These are phyloP conservation scores for Torymus tubicola DNA, from an alignment of 2,888 invertebrate species.

Conservation along the genomic window DNA sequence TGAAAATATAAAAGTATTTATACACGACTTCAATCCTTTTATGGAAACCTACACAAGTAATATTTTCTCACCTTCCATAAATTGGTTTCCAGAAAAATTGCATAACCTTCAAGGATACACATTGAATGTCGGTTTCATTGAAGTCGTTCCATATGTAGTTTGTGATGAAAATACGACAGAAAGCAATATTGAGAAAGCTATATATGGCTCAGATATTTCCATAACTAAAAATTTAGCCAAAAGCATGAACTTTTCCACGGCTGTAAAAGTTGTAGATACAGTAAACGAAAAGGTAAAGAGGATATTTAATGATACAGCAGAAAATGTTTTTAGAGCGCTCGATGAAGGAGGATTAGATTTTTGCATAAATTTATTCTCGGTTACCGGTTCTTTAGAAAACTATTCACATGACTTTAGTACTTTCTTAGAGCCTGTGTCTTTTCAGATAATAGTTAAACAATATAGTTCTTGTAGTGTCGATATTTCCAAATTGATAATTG, in stretches of 20 bases:
- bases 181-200: background rate
- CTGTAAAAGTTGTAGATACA: background rate
- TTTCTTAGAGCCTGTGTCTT: background rate
- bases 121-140: background rate
- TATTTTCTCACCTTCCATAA: background rate
- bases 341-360: background rate
- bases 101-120: background rate
- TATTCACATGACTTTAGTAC: background rate
- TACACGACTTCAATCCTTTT: constrained; percentile 1
- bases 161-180: background rate
- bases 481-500: background rate
- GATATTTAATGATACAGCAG: background rate
- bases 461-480: background rate
- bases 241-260: background rate
- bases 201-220: background rate
- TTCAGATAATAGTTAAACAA: background rate
- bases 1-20: background rate
- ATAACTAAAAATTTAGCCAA: background rate
- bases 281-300: background rate
- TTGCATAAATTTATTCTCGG: background rate
- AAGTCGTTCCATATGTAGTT: background rate
- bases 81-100: constrained; percentile 2
- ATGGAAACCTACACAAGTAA: background rate
- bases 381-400: background rate
- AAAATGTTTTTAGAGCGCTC: background rate